These are phyloP conservation scores for Pangasianodon hypophthalmus DNA, from an alignment of 2,113 vertebrate genomes.

Conservation along the genomic window DNA sequence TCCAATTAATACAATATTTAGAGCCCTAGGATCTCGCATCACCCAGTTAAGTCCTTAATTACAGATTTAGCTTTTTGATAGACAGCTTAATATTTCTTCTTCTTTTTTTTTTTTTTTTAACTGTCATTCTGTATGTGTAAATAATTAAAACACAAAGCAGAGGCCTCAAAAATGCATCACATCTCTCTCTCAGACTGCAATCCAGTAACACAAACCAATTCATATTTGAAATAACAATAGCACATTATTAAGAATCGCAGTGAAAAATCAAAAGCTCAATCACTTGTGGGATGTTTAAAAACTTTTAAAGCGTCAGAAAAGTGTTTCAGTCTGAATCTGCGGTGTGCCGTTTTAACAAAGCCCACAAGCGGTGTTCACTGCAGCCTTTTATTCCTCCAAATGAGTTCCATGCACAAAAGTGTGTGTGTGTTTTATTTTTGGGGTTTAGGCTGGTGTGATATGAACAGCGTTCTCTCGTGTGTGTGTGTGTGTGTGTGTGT, in stretches of 20 bases:
- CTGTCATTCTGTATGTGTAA: neutral
- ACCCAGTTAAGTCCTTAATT: neutral
- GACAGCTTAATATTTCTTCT: neutral
- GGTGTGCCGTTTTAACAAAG: neutral
- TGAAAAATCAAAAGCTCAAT: neutral
- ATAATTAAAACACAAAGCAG: neutral
- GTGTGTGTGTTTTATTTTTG: slow-evolving; percentile 1
- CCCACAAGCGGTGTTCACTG: neutral
- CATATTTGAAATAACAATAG: neutral
- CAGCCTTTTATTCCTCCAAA: slow-evolving; percentile 13
- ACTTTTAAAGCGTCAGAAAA: slow-evolving; percentile 2
- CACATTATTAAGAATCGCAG: neutral
- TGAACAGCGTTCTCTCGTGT: neutral
- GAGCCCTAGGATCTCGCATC: neutral
- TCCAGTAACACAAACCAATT: neutral
- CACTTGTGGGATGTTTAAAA: neutral
- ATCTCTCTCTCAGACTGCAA: neutral
- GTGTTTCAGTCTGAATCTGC: slow-evolving; percentile 1
- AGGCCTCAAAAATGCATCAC: neutral
- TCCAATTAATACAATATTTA: neutral
- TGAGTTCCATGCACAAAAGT: neutral
- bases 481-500: neutral
- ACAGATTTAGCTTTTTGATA: neutral
- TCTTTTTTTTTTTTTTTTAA: neutral
- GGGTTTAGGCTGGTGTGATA: slow-evolving; percentile 2